Percentiles rank a stretch among this genome's conserved stretches.
phyloP scores from a whole-genome alignment of 2,113 vertebrate species.

The Mungos mungo region DNA sequence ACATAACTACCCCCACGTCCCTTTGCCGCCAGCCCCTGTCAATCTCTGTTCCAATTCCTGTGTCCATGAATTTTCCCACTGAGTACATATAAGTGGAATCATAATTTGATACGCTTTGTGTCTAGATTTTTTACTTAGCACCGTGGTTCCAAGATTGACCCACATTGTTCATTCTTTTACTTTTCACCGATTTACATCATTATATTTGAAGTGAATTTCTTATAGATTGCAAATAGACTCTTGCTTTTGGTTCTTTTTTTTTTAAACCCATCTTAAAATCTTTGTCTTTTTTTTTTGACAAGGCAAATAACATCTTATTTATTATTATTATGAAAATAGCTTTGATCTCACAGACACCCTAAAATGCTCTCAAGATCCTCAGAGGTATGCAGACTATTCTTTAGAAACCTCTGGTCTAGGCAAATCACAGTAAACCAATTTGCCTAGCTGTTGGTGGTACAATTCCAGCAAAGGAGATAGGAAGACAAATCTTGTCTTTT shows the following conservation, averaged over 20 bases:
- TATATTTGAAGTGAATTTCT: neutral
- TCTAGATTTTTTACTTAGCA: neutral
- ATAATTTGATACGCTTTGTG: no score
- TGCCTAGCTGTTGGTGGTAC: no score
- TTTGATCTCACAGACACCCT: no score
- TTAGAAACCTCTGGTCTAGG: no score
- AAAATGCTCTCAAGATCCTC: no score
- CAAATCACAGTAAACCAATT: no score
- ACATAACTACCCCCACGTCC: no score
- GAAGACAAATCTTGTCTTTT: no score
- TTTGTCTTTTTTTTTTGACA: neutral
- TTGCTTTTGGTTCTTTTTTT: neutral
- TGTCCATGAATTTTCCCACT: neutral
- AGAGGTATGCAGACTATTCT: no score
- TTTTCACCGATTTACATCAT: neutral
- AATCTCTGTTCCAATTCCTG: neutral
- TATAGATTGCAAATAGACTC: neutral
- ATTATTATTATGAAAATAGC: no score
- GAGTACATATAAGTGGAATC: neutral
- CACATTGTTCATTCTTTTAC: neutral
- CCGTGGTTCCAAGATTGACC: neutral
- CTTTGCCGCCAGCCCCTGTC: neutral
- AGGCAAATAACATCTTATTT: no score
- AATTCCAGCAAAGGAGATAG: no score
- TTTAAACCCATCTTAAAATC: neutral